Percentiles rank a stretch among this genome's conserved stretches.
These are phyloP conservation scores for Rhodophaea formosa DNA, from an alignment of 2,888 invertebrate species.

Conservation along the genomic window DNA sequence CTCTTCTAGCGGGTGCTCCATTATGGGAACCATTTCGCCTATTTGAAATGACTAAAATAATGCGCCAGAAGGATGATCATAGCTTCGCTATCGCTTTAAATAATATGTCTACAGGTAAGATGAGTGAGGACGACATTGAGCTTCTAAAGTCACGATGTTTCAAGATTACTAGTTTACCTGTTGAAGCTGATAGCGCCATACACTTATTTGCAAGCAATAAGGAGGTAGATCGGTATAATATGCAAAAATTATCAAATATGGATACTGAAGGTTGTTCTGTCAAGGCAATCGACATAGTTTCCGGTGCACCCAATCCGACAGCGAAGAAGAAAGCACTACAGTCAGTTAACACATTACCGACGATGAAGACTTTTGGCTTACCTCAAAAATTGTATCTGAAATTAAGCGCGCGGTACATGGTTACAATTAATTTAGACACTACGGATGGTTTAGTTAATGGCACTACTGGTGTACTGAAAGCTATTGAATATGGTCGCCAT, in stretches of 20 bases:
- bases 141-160: too few relatives aligned
- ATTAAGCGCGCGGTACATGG: too few relatives aligned
- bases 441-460: slow-evolving; percentile 10
- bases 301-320: slow-evolving; percentile 11
- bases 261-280: slow-evolving; percentile 11
- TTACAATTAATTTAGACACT: slow-evolving; percentile 4
- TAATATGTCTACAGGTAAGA: slow-evolving; percentile 4
- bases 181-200: slow-evolving; percentile 16
- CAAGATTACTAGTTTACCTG: too few relatives aligned
- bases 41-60: neutral
- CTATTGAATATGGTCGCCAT: slow-evolving; percentile 5
- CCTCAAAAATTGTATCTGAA: neutral
- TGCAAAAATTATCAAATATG: slow-evolving; percentile 18
- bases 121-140: too few relatives aligned
- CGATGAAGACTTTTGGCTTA: slow-evolving; percentile 7
- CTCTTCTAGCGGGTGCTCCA: neutral
- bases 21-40: neutral
- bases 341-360: slow-evolving; percentile 2
- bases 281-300: slow-evolving; percentile 16
- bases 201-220: slow-evolving; percentile 22
- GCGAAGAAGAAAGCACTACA: slow-evolving; percentile 9
- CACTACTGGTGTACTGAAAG: slow-evolving; percentile 12
- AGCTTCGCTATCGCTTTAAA: neutral
- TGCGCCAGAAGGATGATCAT: slow-evolving; percentile 10
- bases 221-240: slow-evolving; percentile 21